Conservation (phyloP, 2,113 vertebrate species). For the Pseudorectes ferrugineus region DNA sequence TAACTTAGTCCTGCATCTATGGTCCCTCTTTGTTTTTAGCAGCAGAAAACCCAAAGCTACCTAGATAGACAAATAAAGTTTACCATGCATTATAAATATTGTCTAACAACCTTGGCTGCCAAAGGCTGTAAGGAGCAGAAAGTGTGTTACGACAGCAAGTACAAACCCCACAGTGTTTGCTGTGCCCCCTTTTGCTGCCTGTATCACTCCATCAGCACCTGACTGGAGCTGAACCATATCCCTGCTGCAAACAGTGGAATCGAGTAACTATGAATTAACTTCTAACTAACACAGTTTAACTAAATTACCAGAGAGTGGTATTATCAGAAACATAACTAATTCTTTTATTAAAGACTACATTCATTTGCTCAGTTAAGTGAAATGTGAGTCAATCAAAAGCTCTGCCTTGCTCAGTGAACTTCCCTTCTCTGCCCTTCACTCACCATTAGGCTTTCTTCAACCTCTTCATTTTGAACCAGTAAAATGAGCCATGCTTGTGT, state of each 20-base stretch:
- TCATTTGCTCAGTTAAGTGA: background rate
- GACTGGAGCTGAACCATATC: background rate
- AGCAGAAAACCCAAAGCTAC: background rate
- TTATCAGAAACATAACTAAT: background rate
- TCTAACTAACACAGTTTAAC: background rate
- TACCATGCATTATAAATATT: background rate
- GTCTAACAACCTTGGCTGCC: background rate
- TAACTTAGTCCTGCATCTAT: background rate
- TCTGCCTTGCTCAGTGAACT: background rate
- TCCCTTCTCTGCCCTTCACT: background rate
- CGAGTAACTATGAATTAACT: background rate
- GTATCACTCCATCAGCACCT: accelerated
- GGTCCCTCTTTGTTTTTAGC: background rate
- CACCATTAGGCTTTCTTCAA: background rate
- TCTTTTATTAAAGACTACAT: background rate
- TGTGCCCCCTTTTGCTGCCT: background rate
- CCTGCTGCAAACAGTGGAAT: background rate
- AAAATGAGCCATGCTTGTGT: background rate
- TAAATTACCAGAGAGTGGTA: background rate
- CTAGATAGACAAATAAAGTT: background rate
- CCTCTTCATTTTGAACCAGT: background rate
- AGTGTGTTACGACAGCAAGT: accelerated
- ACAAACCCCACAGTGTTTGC: background rate
- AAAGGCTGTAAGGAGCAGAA: background rate
- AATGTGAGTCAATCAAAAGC: background rate